Base-by-base conservation (phyloP, 2,797 vertebrate genomes). In the Acrossocheilus fasciatus region DNA sequence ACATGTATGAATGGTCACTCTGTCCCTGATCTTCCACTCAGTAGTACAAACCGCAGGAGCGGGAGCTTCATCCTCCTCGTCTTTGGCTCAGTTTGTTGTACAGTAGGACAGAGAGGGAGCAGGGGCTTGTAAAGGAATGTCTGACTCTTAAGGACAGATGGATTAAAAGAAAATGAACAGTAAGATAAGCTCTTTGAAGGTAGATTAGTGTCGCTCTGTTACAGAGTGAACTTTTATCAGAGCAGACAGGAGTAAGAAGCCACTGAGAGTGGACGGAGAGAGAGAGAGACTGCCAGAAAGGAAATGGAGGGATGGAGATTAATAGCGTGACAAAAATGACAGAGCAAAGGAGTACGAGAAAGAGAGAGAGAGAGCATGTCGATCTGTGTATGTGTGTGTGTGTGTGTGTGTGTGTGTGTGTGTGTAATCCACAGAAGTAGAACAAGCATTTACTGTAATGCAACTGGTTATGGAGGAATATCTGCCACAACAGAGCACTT, bases 141-240 rank as follows among this genome's bases (percentile, higher is more conserved):
- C 72, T 75, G 76, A 74, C 84, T 84, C 57, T 85, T 88, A 64
- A 84, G 66, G 76, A 75, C 72, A 83, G 62, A 86, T 85, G 77
- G 72, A 88, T 88, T 88, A 73, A 72, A 83, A 85, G 88, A 86
- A 90, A 91, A 81, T 64, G 78, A 89, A 84, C 72, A 89, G 83
- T 82, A 90, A 88, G 74, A 89, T 79, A 52, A 85, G 77, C 74
- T 88, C 87, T 91, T 90, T 92, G 90, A 92, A 91, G 82, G 88
- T 82, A 91, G 92, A 92, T 92, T 92, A 91, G 87, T 89, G 87
- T 89, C 83, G 85, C 86, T 88, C 76, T 70, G 75, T 88, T 89
- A 88, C 88, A 87, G 85, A 87, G 83, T 87, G 82, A 88, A 82
- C 62, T 70, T 80, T 87, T 69, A 83, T 83, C 82, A 64, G 85